phyloP scores from a whole-genome alignment of 2,113 vertebrate species.

The Indri indri region DNA sequence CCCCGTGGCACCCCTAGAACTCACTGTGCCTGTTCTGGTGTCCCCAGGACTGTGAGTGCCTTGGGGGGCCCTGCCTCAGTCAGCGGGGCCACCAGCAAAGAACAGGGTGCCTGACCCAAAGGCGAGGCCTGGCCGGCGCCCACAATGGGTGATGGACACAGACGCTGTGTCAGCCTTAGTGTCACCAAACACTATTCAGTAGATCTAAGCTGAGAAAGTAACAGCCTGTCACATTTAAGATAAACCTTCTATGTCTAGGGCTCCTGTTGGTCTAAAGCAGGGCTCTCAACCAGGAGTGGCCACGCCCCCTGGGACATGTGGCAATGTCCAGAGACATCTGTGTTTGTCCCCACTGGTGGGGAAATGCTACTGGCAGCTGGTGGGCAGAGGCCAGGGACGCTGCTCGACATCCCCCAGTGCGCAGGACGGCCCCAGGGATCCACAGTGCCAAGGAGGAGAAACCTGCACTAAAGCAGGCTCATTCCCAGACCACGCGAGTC shows the following conservation, averaged over 20 bases:
- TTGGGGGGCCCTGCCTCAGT: not conserved
- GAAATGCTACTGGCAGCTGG: not conserved
- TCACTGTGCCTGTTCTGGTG: not conserved
- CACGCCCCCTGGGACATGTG: not conserved
- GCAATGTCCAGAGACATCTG: not conserved
- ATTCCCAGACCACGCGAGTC: not conserved
- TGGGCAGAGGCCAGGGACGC: not conserved
- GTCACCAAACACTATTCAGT: not conserved
- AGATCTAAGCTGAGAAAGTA: not conserved
- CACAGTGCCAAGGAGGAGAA: not conserved
- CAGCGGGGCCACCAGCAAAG: not conserved
- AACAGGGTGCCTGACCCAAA: not conserved
- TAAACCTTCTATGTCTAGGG: not conserved
- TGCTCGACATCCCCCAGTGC: not conserved
- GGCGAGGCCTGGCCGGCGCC: not conserved
- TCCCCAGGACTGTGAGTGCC: not conserved
- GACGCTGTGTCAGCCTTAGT: rapidly evolving
- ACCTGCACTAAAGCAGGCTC: not conserved
- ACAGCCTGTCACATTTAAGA: not conserved
- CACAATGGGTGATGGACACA: not conserved
- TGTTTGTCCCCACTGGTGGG: not conserved
- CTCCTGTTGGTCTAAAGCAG: not conserved
- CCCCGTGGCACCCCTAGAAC: not conserved
- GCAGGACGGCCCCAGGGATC: too few relatives aligned
- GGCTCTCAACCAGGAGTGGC: not conserved